A percentile compares a stretch with the other conserved stretches of the same genome.
These are phyloP conservation scores for Heterohyrax brucei DNA, from an alignment of 2,797 vertebrate species.

Conservation along the genomic window DNA sequence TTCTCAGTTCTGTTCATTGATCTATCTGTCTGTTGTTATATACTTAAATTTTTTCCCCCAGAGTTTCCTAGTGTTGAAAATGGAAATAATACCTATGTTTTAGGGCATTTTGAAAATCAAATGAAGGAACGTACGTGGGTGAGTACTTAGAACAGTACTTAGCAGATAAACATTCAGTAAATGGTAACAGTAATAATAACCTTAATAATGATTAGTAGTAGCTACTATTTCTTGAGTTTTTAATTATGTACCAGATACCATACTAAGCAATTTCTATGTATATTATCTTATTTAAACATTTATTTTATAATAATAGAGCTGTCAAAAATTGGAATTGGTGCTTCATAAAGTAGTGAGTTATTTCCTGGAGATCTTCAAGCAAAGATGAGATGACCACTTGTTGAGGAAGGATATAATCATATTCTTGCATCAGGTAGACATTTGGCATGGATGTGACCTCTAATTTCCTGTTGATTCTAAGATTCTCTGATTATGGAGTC, in stretches of 20 bases:
- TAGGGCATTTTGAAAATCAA: background rate
- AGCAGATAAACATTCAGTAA: background rate
- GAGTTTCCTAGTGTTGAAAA: constrained; percentile 45
- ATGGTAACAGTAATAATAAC: constrained; percentile 11
- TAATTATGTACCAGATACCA: background rate
- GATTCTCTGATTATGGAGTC: background rate
- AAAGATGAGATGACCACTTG: background rate
- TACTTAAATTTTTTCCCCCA: background rate
- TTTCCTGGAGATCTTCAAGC: constrained; percentile 1
- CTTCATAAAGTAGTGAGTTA: constrained; percentile 21
- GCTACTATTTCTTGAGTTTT: background rate
- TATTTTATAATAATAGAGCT: constrained; percentile 29
- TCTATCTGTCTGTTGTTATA: too few species aligned
- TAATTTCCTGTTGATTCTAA: background rate
- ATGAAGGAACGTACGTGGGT: background rate
- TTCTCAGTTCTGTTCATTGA: too few species aligned
- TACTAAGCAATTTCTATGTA: background rate
- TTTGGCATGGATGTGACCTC: background rate
- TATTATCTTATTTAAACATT: constrained; percentile 8
- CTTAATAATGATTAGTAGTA: background rate
- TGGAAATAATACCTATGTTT: background rate
- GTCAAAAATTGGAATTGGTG: constrained; percentile 23
- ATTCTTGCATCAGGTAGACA: background rate
- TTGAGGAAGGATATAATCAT: background rate
- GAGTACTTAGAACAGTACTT: background rate